These are phyloP conservation scores for Darevskia nairensis DNA, from an alignment of 2,797 vertebrate species.

Conservation along the genomic window DNA sequence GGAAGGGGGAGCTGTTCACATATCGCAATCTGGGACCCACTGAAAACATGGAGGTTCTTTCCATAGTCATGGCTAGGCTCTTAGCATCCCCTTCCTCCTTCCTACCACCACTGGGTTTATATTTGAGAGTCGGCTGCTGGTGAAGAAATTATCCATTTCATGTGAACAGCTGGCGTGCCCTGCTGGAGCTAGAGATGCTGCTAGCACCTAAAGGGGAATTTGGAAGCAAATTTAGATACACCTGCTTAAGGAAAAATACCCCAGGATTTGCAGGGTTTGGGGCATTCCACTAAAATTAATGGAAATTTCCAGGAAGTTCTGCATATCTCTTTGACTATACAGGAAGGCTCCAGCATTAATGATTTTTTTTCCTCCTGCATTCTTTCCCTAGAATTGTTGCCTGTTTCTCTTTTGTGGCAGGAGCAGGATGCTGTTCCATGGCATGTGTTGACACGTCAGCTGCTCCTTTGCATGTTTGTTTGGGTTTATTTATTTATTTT, in stretches of 20 bases:
- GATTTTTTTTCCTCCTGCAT: conserved; percentile 35
- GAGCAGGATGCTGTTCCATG: conserved; percentile 11
- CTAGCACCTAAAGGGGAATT: not conserved
- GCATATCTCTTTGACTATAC: not conserved
- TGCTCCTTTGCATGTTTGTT: conserved; percentile 47
- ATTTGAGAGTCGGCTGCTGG: not conserved
- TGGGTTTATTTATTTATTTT: not conserved
- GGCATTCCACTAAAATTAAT: not conserved
- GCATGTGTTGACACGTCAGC: conserved; percentile 53
- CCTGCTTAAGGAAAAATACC: not conserved
- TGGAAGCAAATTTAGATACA: not conserved
- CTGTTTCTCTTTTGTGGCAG: not conserved
- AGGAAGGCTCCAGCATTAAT: not conserved
- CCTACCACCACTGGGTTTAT: no score
- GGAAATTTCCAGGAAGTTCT: not conserved
- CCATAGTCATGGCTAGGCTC: not conserved
- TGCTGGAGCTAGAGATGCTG: not conserved
- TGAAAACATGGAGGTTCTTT: not conserved
- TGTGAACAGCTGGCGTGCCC: not conserved
- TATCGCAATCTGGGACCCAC: not conserved
- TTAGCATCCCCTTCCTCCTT: not conserved
- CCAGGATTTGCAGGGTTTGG: no score
- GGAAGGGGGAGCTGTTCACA: not conserved
- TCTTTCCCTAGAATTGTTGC: not conserved
- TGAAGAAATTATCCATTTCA: not conserved